Base-by-base conservation (phyloP, 2,888 invertebrate species). In the Cerastis leucographa region DNA sequence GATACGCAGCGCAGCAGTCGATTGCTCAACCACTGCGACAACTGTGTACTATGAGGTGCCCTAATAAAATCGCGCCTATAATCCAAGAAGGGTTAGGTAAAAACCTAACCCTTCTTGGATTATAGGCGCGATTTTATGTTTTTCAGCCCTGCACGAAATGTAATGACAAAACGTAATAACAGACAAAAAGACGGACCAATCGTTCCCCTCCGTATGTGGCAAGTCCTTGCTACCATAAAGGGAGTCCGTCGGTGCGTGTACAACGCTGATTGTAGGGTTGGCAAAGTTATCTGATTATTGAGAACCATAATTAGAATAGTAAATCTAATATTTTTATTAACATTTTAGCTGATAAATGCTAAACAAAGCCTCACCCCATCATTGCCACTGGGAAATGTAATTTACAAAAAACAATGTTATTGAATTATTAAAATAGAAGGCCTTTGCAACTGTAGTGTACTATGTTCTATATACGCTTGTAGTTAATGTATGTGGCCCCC, bases 181-280 rank as follows among this genome's bases (percentile, higher is more conserved):
- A 70, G 71, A 79, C 77, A 66, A 78, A 77, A 81, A 54, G 14
- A 75, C 78, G n/a, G 73, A 87, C 82, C 71, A 79, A 85, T 84
- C 70, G 76, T 80, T 80, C 69, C 69, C 29, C 76, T n/a, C 74
- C 78, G 35, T 84, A 49, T 42, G 59, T 11, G 71, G 25, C 9
- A n/a, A 79, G 87, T 81, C 88, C 88, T 88, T 88, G 88, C 81
- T 83, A 71, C 88, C 83, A 82, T 77, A 83, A 71, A 74, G 81
- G 87, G 83, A 78, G 64, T 70, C 59, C 6, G 19, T 17, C 40
- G 29, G 35, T 75, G 73, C 66, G 76, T 46, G 65, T 51, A 14
- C 25, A 59, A 19, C 68, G 22, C 7, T 46, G 6, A 14, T 17
- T 4, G 3, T 66, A 87, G 84, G 88, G 89, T 70, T 89, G 83